These are phyloP conservation scores for Elymnias hypermnestra DNA, from an alignment of 1,140 invertebrate species.

Conservation along the genomic window DNA sequence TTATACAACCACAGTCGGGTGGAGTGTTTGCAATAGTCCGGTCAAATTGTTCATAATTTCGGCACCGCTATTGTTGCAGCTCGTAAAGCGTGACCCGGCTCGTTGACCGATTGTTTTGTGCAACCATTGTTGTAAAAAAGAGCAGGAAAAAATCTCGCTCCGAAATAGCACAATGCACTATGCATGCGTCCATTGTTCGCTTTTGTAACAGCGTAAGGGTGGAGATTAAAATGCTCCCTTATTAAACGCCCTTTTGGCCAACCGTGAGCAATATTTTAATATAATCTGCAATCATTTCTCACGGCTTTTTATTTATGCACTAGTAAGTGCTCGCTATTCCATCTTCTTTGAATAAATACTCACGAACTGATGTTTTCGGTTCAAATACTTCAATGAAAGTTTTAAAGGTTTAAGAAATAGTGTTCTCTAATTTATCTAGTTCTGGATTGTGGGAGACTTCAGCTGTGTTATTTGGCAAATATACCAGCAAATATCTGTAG, in stretches of 20 bases:
- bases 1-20: constrained; percentile 12
- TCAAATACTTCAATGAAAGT: too few species aligned
- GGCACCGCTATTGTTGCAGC: constrained; percentile 41
- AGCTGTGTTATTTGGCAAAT: too few species aligned
- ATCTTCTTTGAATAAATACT: too few species aligned
- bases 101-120: constrained; percentile 43
- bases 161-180: constrained; percentile 34
- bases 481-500: too few species aligned
- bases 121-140: constrained; percentile 38
- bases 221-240: constrained; percentile 36
- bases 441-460: too few species aligned
- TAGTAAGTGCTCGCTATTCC: too few species aligned
- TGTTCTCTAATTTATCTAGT: too few species aligned
- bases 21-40: constrained; percentile 17
- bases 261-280: constrained; percentile 20
- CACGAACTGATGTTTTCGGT: too few species aligned
- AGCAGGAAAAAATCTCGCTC: constrained; percentile 25
- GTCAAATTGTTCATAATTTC: constrained; percentile 49
- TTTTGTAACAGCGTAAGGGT: constrained; percentile 31
- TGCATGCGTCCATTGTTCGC: constrained; percentile 38
- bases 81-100: constrained; percentile 42
- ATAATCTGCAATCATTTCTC: constrained; percentile 40
- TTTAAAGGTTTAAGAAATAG: too few species aligned
- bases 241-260: constrained; percentile 28
- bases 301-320: too few species aligned